A percentile compares a stretch with the other conserved stretches of the same genome.
Evolutionary conservation across 2,113 vertebrate genomes (phyloP).

Genomic region (Gnathonemus longibarbis): DNA sequence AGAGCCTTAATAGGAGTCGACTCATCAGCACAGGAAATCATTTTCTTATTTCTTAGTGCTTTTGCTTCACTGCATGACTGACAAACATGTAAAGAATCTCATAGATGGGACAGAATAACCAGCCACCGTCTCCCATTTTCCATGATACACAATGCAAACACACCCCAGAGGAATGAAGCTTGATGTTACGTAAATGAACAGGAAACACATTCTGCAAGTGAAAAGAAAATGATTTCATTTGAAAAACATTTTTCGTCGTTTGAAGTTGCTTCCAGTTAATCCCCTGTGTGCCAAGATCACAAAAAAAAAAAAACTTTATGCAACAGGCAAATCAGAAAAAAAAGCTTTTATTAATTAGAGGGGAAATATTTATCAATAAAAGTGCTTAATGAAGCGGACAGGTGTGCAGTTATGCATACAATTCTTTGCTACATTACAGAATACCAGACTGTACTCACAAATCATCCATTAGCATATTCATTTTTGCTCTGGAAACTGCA

Average conservation of each 20-base stretch:
- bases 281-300: not conserved
- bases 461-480: not conserved
- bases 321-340: slow-evolving; percentile 1
- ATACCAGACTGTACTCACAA: not conserved
- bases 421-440: not conserved
- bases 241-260: not conserved
- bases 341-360: slow-evolving; percentile 5
- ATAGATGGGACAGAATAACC: not conserved
- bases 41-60: not conserved
- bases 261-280: slow-evolving; percentile 8
- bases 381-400: not conserved
- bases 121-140: not conserved
- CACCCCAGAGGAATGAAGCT: not conserved
- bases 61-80: not conserved
- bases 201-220: not conserved
- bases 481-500: not conserved
- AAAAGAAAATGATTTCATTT: not conserved
- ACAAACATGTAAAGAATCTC: not conserved
- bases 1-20: not conserved
- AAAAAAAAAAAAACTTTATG: not conserved
- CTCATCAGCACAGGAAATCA: not conserved
- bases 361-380: not conserved
- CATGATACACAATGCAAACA: not conserved
- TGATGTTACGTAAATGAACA: not conserved
- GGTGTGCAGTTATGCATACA: not conserved